These are phyloP conservation scores for Psilopsiagon aurifrons DNA, from an alignment of 2,113 vertebrate species.

Conservation along the genomic window DNA sequence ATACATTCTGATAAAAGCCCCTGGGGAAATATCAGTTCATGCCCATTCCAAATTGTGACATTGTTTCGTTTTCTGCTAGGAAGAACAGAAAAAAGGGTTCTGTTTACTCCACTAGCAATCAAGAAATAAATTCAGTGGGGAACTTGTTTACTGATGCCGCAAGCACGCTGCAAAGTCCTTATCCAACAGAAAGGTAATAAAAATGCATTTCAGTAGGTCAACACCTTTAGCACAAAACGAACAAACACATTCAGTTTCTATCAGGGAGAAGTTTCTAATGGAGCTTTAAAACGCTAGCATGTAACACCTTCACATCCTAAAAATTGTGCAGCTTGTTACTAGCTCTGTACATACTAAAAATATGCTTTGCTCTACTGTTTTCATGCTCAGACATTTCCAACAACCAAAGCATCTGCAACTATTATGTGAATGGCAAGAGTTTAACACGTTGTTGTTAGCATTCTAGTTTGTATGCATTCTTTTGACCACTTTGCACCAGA, in stretches of 20 bases:
- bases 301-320: neutral
- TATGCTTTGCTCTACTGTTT: neutral
- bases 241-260: neutral
- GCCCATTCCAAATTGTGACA: slow-evolving; percentile 17
- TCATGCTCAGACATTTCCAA: neutral
- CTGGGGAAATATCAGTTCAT: slow-evolving; percentile 31
- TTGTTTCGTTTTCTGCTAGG: slow-evolving; percentile 66
- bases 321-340: neutral
- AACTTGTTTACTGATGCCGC: neutral
- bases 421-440: neutral
- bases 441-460: neutral
- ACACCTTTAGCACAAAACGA: neutral
- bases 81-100: slow-evolving; percentile 30
- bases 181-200: neutral
- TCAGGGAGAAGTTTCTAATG: neutral
- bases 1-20: neutral
- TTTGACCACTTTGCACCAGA: neutral
- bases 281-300: neutral
- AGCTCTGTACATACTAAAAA: neutral
- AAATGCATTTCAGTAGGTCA: slow-evolving; percentile 5
- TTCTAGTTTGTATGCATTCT: neutral
- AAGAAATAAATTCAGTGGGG: slow-evolving; percentile 33
- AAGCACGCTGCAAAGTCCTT: neutral
- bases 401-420: neutral
- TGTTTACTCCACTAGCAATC: slow-evolving; percentile 39